A percentile compares a stretch with the other conserved stretches of the same genome.
These are phyloP conservation scores for Megalurothrips usitatus DNA, from an alignment of 2,888 invertebrate species.

Conservation along the genomic window DNA sequence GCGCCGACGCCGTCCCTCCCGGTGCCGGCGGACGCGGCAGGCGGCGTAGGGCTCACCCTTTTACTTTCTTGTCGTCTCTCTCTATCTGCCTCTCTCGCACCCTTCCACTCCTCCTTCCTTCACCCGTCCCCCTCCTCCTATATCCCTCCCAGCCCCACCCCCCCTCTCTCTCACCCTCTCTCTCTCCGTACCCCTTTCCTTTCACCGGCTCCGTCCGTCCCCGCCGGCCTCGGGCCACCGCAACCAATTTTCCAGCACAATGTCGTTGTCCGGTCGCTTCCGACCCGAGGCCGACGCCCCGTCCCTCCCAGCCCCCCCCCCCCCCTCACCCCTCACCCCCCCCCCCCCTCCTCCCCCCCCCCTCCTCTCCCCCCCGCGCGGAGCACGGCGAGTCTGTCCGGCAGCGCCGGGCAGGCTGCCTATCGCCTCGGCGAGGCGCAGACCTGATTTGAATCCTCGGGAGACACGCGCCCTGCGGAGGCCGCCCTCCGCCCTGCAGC, in stretches of 20 bases:
- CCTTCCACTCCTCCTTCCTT: too few species aligned
- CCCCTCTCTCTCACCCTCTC: not conserved
- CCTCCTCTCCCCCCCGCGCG: not conserved
- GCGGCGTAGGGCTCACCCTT: too few species aligned
- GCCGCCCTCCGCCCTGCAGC: not conserved
- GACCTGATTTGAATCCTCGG: constrained; percentile 10
- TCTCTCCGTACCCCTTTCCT: not conserved
- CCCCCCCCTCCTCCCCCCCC: not conserved
- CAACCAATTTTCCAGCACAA: constrained; percentile 24
- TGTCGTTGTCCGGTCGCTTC: not conserved
- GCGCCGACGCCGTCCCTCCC: too few species aligned
- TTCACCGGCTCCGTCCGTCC: not conserved
- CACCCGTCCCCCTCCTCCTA: too few species aligned
- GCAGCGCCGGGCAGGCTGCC: not conserved
- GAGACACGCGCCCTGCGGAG: not conserved
- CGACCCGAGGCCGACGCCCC: not conserved
- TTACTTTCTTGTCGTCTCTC: too few species aligned
- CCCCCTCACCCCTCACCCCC: not conserved
- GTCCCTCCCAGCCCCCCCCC: not conserved
- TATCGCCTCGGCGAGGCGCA: not conserved
- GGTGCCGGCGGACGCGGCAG: too few species aligned
- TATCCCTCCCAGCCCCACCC: not conserved
- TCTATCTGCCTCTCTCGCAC: too few species aligned
- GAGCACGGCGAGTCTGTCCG: too few species aligned
- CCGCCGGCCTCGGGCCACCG: not conserved